A percentile compares a stretch with the other conserved stretches of the same genome.
Conservation (phyloP, 2,113 vertebrate species). For the Symphodus melops region DNA sequence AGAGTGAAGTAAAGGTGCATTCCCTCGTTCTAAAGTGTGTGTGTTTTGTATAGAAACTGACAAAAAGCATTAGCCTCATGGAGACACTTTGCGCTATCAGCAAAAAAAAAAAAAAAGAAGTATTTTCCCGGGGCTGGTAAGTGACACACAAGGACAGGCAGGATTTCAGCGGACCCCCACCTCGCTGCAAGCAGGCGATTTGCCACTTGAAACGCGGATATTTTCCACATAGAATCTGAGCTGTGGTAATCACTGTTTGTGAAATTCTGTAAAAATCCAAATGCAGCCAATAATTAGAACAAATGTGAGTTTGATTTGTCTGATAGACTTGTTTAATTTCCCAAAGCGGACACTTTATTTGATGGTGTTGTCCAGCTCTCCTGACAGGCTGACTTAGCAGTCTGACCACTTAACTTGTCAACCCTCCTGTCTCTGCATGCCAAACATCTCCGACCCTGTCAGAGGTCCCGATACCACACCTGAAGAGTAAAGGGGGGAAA, state of each 20-base stretch:
- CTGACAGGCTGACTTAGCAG: conserved; percentile 55
- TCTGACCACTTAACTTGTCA: conserved; percentile 67
- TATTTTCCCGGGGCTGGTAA: conserved; percentile 70
- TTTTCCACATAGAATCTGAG: conserved; percentile 24
- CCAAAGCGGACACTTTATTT: conserved; percentile 58
- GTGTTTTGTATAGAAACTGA: conserved; percentile 70
- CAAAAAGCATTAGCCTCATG: conserved; percentile 76
- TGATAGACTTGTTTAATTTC: conserved; percentile 48
- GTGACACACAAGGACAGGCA: conserved; percentile 74
- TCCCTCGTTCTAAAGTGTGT: conserved; percentile 59
- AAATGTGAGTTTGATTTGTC: conserved; percentile 8
- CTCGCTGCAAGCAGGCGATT: conserved; percentile 48
- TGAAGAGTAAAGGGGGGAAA: conserved; percentile 13
- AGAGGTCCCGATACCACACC: conserved; percentile 22
- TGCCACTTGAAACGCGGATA: conserved; percentile 54
- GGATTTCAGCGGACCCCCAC: conserved; percentile 52
- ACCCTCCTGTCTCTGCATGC: conserved; percentile 35
- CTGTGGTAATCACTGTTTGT: background rate
- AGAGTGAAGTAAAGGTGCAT: conserved; percentile 65
- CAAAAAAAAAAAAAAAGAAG: conserved; percentile 47
- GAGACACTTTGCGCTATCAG: conserved; percentile 77
- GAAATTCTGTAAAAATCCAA: background rate
- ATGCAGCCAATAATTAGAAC: background rate
- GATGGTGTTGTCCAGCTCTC: conserved; percentile 31
- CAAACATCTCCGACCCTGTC: conserved; percentile 42